Base-by-base conservation (phyloP, 2,797 vertebrate genomes). In the Siniperca scherzeri region DNA sequence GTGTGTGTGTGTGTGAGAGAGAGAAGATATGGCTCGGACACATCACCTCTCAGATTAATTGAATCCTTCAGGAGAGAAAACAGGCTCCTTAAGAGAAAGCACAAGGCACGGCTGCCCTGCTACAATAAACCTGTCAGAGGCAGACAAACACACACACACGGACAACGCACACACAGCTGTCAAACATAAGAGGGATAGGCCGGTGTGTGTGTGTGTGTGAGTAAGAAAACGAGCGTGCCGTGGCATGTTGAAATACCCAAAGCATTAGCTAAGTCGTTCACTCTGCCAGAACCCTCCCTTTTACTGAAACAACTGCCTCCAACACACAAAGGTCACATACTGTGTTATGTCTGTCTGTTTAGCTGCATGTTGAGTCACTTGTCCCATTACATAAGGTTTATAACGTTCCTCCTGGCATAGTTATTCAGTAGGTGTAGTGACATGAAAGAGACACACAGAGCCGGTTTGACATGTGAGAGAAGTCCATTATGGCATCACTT, bases 121-220 rank as follows among this genome's bases (percentile, higher is more conserved):
- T 83, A 89, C 91, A 94, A 94, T 95, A 95, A 95, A 95, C 89
- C 94, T 94, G 94, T 94, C 94, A 91, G 70, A 76, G 61, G 71
- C 77, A 92, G 89, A 95, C 90, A 92, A 94, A 95, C 74, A 60
- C 81, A 64, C 40, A 60, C 33, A 25, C 75, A 62, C 77, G 56
- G 81, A 74, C 70, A 59, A 36, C 73, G 65, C 86, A 78, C 84
- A 87, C 81, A 85, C 76, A 89, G 61, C 83, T 93, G 91, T 92
- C 92, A 91, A 75, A 80, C 79, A 50, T 22, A 67, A 88, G 87
- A 88, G 74, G 80, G 90, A 93, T 91, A 78, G 88, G 60, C 38
- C 5, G 78, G 75, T 68, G 60, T 78, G 84, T 62, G 70, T 77
- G 52, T 66, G 77, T 73, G 64, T 25, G 59, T 7, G 42, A 40